Evolutionary conservation across 37 sponge, comb jelly and placozoan species (phyloP), one percentile per base, ranked within the genome.

Genomic region (Crambe crambe): DNA sequence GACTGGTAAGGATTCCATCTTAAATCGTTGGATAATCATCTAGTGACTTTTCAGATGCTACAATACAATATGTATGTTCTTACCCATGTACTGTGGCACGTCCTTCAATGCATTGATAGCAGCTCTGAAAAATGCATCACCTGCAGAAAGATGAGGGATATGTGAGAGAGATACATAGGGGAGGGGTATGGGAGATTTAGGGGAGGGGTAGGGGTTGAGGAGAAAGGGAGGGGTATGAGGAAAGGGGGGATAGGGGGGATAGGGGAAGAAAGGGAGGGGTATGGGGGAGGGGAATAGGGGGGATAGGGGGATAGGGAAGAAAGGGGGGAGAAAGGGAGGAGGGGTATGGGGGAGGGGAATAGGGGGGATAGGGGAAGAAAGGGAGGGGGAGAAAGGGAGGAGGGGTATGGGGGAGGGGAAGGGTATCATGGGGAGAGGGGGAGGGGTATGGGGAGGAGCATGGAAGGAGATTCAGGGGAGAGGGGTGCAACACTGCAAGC

Each of bases 71-170:
- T 47, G 51, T 6, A 47, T 3, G 9, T 0, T 68, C 85, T 67
- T 35, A 92, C 93, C 95, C 75, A 94, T 73, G 5, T 62, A 67
- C 54, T 85, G 85, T 42, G 99, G 95, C 0, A 96, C 80, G 1
- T 98, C 96, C 25, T 87, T 69, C 4, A 98, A 35, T 15, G 78
- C n/a, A 38, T 69, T 89, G 29, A 95, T 85, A 26, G 95, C 96
- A 22, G 92, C 87, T 42, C 94, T 94, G 76, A 94, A 84, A 71
- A 98, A 92, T 21, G 94, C 84, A 79, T 98, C 99, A 65, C 96
- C 97, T 97, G 72, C 4, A 37, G 26, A 42, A 80, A 22, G 20
- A 8, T 4, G 21, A 58, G 26, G 21, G 25, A 12, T 58, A 58
- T 3, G 3, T 58, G 20, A 4, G 25, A 26, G 59, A 58, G 20